Conservation (phyloP, 2,113 vertebrate species). For the Saguinus midas region DNA sequence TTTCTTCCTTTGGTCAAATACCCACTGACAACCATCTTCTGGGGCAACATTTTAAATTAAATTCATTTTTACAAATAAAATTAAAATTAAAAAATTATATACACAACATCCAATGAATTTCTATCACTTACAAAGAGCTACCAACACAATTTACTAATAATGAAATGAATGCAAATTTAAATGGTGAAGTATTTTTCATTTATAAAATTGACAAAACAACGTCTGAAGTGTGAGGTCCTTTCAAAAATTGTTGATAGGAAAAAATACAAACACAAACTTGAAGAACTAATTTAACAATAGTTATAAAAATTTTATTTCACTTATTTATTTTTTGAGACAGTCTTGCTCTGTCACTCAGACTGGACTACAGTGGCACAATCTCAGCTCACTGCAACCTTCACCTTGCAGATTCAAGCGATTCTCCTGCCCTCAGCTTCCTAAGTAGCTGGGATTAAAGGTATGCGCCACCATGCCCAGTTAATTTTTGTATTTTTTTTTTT, state of each 20-base stretch:
- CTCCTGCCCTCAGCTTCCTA: too few relatives aligned
- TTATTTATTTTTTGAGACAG: too few relatives aligned
- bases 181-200: not conserved
- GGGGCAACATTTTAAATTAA: conserved; percentile 18
- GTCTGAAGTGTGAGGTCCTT: not conserved
- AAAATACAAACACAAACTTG: not conserved
- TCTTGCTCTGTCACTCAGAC: too few relatives aligned
- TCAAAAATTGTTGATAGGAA: not conserved
- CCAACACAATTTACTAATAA: not conserved
- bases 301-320: not conserved
- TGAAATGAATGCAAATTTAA: conserved; percentile 14
- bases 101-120: not conserved
- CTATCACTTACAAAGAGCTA: conserved; percentile 32
- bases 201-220: conserved; percentile 3
- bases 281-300: not conserved
- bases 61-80: conserved; percentile 41
- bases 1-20: conserved; percentile 31
- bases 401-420: too few relatives aligned
- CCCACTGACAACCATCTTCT: conserved; percentile 15
- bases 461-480: too few relatives aligned
- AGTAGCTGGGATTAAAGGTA: too few relatives aligned
- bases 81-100: not conserved
- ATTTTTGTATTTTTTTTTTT: too few relatives aligned
- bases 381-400: too few relatives aligned
- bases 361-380: too few relatives aligned